A percentile compares a stretch with the other conserved stretches of the same genome.
Evolutionary conservation across 2,888 invertebrate species (phyloP).

Genomic region (Argyra leucocephala): DNA sequence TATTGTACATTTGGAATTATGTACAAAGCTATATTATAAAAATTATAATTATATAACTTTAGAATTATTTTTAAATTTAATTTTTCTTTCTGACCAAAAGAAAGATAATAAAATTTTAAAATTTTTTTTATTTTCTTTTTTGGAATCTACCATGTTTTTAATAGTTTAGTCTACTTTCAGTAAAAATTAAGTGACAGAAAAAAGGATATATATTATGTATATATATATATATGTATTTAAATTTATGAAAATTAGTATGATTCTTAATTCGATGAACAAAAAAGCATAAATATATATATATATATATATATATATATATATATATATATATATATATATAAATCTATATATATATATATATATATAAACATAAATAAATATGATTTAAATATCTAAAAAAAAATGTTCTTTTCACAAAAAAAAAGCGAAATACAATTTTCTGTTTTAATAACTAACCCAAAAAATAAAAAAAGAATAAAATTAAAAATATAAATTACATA

Average conservation of each 20-base stretch:
- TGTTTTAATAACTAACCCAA: neutral
- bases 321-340: too few relatives aligned
- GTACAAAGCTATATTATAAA: neutral
- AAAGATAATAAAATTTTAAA: neutral
- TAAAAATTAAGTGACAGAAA: neutral
- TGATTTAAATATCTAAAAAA: too few relatives aligned
- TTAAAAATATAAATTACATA: conserved; percentile 2
- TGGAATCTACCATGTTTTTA: neutral
- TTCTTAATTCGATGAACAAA: conserved; percentile 2
- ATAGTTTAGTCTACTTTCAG: neutral
- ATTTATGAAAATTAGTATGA: neutral
- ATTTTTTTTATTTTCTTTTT: neutral
- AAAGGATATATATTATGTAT: neutral
- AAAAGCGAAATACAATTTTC: neutral
- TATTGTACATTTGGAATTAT: neutral
- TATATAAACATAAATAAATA: neutral
- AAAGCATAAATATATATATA: neutral
- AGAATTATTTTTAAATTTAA: neutral
- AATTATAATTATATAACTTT: neutral
- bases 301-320: too few relatives aligned
- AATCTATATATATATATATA: too few relatives aligned
- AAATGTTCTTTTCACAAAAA: neutral
- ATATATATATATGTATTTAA: neutral
- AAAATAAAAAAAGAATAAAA: neutral
- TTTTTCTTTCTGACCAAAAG: neutral